Conservation (phyloP, 2,113 vertebrate genomes). For the Hypomesus transpacificus region DNA sequence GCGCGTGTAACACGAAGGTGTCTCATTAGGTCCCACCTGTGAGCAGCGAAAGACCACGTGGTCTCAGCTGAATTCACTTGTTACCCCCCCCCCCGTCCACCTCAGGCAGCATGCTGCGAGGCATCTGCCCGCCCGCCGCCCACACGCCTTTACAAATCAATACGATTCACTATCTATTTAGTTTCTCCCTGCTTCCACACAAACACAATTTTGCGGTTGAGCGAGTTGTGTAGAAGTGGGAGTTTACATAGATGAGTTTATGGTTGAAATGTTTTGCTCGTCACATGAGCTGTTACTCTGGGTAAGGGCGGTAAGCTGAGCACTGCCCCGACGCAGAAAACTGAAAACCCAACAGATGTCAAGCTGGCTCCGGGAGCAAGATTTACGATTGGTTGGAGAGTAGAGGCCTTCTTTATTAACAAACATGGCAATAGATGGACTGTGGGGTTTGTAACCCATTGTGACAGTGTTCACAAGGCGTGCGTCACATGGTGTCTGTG, state of each 20-base stretch:
- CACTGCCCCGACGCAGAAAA: background rate
- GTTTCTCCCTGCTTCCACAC: conserved; percentile 12
- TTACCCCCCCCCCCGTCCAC: background rate
- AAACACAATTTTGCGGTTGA: conserved; percentile 30
- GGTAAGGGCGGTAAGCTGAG: background rate
- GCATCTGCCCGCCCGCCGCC: background rate
- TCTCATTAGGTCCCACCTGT: no score
- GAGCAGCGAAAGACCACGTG: no score
- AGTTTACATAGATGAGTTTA: conserved; percentile 14
- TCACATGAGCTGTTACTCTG: background rate
- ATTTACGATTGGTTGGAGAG: background rate
- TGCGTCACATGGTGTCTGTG: no score
- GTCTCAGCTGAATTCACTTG: no score
- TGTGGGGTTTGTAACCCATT: background rate
- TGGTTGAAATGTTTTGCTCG: conserved; percentile 1
- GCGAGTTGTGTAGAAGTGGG: background rate
- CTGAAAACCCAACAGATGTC: conserved; percentile 6
- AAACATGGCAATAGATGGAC: conserved; percentile 4
- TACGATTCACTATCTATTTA: conserved; percentile 12
- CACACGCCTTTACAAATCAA: background rate
- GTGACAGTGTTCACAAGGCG: conserved; percentile 3
- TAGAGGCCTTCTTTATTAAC: background rate
- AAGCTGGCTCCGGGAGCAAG: background rate
- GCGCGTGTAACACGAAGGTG: no score
- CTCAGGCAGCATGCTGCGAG: background rate